A percentile compares a stretch with the other conserved stretches of the same genome.
phyloP scores from a whole-genome alignment of 64 coral and sea anemone genomes.

The Stichodactyla helianthus region DNA sequence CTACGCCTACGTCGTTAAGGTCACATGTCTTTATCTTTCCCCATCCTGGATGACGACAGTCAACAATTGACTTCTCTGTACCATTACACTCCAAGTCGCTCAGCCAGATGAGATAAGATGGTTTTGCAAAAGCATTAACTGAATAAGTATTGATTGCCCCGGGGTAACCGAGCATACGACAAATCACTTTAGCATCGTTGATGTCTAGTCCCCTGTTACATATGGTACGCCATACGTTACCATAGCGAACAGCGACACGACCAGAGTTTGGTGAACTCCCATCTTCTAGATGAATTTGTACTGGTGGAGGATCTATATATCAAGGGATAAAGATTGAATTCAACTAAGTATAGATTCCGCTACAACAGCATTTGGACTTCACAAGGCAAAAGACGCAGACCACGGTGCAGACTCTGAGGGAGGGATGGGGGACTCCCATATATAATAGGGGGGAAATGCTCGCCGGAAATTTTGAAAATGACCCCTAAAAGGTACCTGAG shows the following conservation, averaged over 20 bases:
- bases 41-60: constrained; percentile 13
- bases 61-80: constrained; percentile 10
- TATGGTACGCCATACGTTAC: constrained; percentile 11
- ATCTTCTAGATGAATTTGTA: background rate
- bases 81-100: constrained; percentile 10
- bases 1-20: background rate
- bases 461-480: too few relatives aligned
- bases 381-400: too few relatives aligned
- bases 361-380: too few relatives aligned
- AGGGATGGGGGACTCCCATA: too few relatives aligned
- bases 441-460: too few relatives aligned
- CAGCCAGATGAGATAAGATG: background rate
- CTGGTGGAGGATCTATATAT: background rate
- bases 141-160: background rate
- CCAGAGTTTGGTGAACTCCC: background rate
- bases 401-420: too few relatives aligned
- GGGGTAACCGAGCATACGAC: constrained; percentile 1
- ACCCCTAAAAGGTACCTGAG: too few relatives aligned
- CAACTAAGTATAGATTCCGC: too few relatives aligned
- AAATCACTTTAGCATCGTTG: constrained; percentile 20
- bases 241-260: constrained; percentile 16
- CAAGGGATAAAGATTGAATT: background rate
- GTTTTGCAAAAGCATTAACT: background rate
- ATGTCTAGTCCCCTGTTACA: constrained; percentile 10
- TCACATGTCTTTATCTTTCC: background rate